These are phyloP conservation scores for Clangula hyemalis DNA, from an alignment of 2,797 vertebrate species.

Conservation along the genomic window DNA sequence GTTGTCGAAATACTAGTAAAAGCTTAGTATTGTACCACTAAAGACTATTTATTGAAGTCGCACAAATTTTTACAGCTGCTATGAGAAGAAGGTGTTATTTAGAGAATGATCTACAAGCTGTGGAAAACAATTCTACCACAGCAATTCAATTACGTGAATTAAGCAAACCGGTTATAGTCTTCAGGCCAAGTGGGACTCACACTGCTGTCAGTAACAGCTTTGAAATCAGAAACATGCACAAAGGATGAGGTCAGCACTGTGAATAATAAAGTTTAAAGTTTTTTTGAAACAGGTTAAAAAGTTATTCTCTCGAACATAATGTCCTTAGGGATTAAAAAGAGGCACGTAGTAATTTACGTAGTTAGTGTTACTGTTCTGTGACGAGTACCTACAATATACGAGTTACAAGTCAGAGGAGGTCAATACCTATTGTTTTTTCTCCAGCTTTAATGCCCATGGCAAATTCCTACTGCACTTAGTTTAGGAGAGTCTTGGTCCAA, in stretches of 20 bases:
- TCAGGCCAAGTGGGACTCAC: not conserved
- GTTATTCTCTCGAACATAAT: not conserved
- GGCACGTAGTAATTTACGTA: not conserved
- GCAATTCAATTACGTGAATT: not conserved
- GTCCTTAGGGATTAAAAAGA: constrained; percentile 17
- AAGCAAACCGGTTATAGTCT: not conserved
- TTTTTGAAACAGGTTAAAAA: constrained; percentile 18
- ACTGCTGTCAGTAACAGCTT: not conserved
- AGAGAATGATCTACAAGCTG: not conserved
- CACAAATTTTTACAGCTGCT: not conserved
- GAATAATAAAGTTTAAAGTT: not conserved
- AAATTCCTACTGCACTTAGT: not conserved
- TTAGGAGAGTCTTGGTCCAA: constrained; percentile 20
- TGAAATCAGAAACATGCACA: not conserved
- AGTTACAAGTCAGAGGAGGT: not conserved
- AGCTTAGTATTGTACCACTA: not conserved
- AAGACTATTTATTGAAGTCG: not conserved
- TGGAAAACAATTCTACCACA: not conserved
- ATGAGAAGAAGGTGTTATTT: not conserved
- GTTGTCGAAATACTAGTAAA: not conserved
- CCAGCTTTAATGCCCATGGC: constrained; percentile 14
- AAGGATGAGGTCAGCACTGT: not conserved
- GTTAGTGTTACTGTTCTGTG: constrained; percentile 14
- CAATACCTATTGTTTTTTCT: not conserved
- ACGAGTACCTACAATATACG: not conserved